Evolutionary conservation across 1,140 invertebrate genomes (phyloP).

Genomic region (Bombus balteatus): DNA sequence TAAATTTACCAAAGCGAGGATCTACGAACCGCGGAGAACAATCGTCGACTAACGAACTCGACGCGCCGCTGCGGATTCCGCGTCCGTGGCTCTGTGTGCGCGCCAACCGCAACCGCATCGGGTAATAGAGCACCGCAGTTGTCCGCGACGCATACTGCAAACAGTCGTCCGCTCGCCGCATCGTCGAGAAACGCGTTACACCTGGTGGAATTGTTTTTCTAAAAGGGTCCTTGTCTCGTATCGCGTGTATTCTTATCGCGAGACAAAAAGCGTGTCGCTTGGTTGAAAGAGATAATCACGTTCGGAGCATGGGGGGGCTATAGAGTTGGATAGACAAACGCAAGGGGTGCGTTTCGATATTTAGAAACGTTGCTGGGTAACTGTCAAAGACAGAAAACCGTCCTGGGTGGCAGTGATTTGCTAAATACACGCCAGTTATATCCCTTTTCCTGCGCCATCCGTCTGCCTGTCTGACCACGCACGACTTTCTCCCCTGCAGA

Average conservation of each 20-base stretch:
- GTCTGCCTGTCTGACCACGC: neutral
- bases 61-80: slow-evolving; percentile 27
- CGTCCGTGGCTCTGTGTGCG: neutral
- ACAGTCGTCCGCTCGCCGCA: neutral
- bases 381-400: neutral
- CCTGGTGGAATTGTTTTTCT: neutral
- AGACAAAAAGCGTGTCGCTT: neutral
- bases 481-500: neutral
- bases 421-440: neutral
- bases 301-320: neutral
- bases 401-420: neutral
- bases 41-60: slow-evolving; percentile 74
- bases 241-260: neutral
- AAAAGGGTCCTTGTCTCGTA: neutral
- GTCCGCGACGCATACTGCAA: neutral
- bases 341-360: neutral
- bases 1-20: slow-evolving; percentile 48
- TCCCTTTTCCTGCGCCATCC: neutral
- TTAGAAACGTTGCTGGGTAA: neutral
- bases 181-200: neutral
- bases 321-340: too few relatives aligned
- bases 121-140: neutral
- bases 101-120: slow-evolving; percentile 7
- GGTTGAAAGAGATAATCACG: neutral
- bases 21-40: slow-evolving; percentile 63